Evolutionary conservation across 2,888 invertebrate species (phyloP), one percentile per base, ranked within the genome.

Genomic region (Tanytarsus gracilentus): DNA sequence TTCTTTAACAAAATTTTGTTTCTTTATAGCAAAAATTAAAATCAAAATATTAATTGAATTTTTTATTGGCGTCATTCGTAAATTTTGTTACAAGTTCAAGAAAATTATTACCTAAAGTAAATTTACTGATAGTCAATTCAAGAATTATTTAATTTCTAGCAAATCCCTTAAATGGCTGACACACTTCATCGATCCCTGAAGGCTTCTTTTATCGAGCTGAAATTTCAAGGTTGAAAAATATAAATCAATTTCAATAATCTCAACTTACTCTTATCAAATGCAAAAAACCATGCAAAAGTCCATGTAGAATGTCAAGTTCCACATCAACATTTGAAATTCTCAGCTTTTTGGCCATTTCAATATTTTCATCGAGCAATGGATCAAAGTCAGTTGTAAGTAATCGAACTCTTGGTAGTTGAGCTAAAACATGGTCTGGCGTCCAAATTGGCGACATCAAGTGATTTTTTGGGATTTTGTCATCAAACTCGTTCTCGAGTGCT

Each of bases 261-360:
- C 69, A 29, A 68, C 75, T 77, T 74, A 90, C 90, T 77, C 84
- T 76, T 64, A 85, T 81, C 69, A 99, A 92, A 76, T 95, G 98
- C 44, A 99, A 82, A 76, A 98, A 99, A 30, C 98, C 99, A 71
- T 99, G 99, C 0, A 96, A 95, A 44, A 99, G 76, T 2, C 90
- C 91, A 63, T 88, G 84, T 4, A 98, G 71, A 58, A 98, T 83
- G 69, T 95, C 91, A 64, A 99, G 76, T 9, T 81, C 80, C 11
- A 94, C 86, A 23, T 80, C 76, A 64, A 86, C 85, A 8, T 86
- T 87, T 4, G 95, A 78, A 11, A 73, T 75, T 69, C 86, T 86
- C 61, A 99, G 76, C 67, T 87, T 87, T 70, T 87, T 90, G 8
- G 90, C 92, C 77, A 98, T 94, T 84, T 89, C 90, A 29, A 99